phyloP scores from a whole-genome alignment of 2,888 invertebrate genomes.

The Euphydryas editha region DNA sequence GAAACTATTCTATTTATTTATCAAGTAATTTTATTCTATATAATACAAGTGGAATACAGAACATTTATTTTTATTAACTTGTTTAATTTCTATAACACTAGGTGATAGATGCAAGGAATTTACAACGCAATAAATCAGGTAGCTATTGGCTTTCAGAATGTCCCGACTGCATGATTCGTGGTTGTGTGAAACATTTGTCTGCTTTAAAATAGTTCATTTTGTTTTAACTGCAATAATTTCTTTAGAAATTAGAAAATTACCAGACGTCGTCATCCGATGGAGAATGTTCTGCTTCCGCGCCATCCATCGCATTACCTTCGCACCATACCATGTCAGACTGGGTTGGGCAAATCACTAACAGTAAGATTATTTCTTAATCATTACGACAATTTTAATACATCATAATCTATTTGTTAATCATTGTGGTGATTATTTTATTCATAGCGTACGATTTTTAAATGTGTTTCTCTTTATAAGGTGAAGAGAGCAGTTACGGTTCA shows the following conservation, averaged over 20 bases:
- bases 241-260: slow-evolving; percentile 78
- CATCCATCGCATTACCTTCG: slow-evolving; percentile 81
- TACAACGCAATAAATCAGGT: slow-evolving; percentile 62
- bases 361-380: slow-evolving; percentile 65
- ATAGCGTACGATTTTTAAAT: not conserved
- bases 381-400: not conserved
- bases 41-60: slow-evolving; percentile 11
- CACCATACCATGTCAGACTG: slow-evolving; percentile 89
- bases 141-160: slow-evolving; percentile 48
- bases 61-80: slow-evolving; percentile 41
- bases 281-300: slow-evolving; percentile 86
- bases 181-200: slow-evolving; percentile 19
- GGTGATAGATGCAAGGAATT: slow-evolving; percentile 64
- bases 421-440: not conserved
- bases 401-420: not conserved
- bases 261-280: slow-evolving; percentile 85
- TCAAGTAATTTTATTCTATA: not conserved
- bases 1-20: not conserved
- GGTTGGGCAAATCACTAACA: slow-evolving; percentile 95
- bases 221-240: slow-evolving; percentile 48
- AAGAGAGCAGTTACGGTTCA: slow-evolving; percentile 93
- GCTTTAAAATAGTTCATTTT: slow-evolving; percentile 19
- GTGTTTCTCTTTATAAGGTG: slow-evolving; percentile 64
- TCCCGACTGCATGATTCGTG: slow-evolving; percentile 46
- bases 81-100: slow-evolving; percentile 57